Evolutionary conservation across 2,113 vertebrate species (phyloP), one percentile per base, ranked within the genome.

Genomic region (Donacobius atricapilla): DNA sequence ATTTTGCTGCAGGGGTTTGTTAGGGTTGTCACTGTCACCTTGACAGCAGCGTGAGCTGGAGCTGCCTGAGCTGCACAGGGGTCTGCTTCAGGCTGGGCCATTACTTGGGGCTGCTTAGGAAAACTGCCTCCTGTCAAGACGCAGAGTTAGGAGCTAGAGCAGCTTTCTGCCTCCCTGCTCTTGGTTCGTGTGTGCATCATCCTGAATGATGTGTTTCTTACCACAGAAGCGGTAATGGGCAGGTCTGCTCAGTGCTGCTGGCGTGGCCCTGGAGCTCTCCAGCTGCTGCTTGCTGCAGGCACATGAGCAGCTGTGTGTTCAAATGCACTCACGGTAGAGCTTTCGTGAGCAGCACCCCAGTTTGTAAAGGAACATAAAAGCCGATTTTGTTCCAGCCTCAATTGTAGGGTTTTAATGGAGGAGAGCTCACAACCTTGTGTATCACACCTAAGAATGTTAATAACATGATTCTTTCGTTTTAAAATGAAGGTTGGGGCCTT

Each of bases 151-250:
- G 4, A 60, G 35, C 64, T 19, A 1, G 37, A 69, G 87, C 68
- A 69, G 42, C 64, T 70, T 48, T 24, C 27, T 16, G 0, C 24
- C 57, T 68, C 25, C 19, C 28, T 11, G 12, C 2, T 11, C 6
- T 11, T n/a, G 22, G 17, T n/a, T 11, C 31, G 45, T 10, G 40
- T 13, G 17, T 19, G 1, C 4, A 1, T 37, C 30, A 6, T 13
- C 23, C 78, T 42, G 35, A n/a, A n/a, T n/a, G n/a, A n/a, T n/a
- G n/a, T n/a, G n/a, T n/a, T n/a, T n/a, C n/a, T n/a, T n/a, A n/a
- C 28, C 0, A 1, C 28, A 40, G 83, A 9, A 53, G 30, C 0
- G 0, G 25, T 2, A 10, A 8, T 0, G 10, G 57, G 17, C 65
- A 24, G 65, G 15, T 53, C 56, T 25, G 42, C 7, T 23, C 30